A percentile compares a stretch with the other conserved stretches of the same genome.
phyloP scores from a whole-genome alignment of 2,113 vertebrate genomes.

The Meles meles region DNA sequence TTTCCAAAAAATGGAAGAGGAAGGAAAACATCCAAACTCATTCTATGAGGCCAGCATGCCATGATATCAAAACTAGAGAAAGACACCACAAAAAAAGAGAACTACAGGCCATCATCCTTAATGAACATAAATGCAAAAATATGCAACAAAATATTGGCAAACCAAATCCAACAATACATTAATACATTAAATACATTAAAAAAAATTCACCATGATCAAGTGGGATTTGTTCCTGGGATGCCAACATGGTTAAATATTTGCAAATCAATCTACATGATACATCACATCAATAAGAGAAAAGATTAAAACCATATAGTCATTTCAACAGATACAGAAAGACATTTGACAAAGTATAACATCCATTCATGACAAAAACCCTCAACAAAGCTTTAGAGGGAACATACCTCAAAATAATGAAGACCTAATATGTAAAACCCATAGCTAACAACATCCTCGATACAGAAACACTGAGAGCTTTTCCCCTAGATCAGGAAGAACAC shows the following conservation, averaged over 20 bases:
- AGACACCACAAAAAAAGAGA: background rate
- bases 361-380: background rate
- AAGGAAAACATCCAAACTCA: background rate
- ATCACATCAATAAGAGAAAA: background rate
- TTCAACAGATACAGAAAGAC: background rate
- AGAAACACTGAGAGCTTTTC: too few relatives aligned
- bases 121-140: background rate
- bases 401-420: background rate
- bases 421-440: too few relatives aligned
- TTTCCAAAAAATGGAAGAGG: background rate
- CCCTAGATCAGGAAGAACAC: too few relatives aligned
- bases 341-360: background rate
- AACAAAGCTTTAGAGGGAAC: background rate
- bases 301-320: background rate
- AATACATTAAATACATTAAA: background rate
- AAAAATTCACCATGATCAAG: background rate
- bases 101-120: background rate
- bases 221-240: background rate
- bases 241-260: background rate
- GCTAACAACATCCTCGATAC: too few relatives aligned
- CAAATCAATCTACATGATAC: background rate
- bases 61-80: background rate
- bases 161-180: background rate
- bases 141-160: background rate
- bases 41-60: background rate